phyloP scores from a whole-genome alignment of 2,113 vertebrate genomes.

The Trematocara zebra region DNA sequence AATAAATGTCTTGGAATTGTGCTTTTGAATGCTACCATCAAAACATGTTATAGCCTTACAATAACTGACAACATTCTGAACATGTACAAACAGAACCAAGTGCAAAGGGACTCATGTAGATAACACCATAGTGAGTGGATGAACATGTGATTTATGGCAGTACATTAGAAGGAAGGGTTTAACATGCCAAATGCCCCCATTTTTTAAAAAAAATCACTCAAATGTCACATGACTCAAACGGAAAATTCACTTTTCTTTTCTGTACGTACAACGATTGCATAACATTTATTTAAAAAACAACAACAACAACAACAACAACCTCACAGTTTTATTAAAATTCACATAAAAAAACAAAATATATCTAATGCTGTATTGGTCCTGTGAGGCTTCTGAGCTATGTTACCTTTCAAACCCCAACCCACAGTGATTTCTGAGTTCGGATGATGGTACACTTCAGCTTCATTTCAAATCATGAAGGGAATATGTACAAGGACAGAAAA shows the following conservation, averaged over 20 bases:
- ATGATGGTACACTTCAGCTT: background rate
- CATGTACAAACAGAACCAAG: background rate
- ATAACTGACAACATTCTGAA: background rate
- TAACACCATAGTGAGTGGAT: background rate
- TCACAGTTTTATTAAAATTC: conserved; percentile 27
- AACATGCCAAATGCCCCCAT: background rate
- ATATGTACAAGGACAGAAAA: background rate
- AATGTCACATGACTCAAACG: background rate
- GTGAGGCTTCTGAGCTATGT: background rate
- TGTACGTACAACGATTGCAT: conserved; percentile 11
- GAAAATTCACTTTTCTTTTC: background rate
- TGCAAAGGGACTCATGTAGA: background rate
- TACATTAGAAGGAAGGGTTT: background rate
- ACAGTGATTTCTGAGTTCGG: background rate
- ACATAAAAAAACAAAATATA: background rate
- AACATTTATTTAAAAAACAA: conserved; percentile 7
- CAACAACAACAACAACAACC: background rate
- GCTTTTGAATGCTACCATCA: background rate
- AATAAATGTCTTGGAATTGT: background rate
- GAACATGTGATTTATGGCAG: conserved; percentile 2
- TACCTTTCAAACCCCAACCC: background rate
- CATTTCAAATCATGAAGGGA: background rate
- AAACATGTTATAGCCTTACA: background rate
- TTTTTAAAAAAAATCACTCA: background rate
- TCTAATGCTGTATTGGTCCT: background rate